A percentile compares a stretch with the other conserved stretches of the same genome.
These are phyloP conservation scores for Planiliza haematocheilus DNA, from an alignment of 2,113 vertebrate genomes.

Conservation along the genomic window DNA sequence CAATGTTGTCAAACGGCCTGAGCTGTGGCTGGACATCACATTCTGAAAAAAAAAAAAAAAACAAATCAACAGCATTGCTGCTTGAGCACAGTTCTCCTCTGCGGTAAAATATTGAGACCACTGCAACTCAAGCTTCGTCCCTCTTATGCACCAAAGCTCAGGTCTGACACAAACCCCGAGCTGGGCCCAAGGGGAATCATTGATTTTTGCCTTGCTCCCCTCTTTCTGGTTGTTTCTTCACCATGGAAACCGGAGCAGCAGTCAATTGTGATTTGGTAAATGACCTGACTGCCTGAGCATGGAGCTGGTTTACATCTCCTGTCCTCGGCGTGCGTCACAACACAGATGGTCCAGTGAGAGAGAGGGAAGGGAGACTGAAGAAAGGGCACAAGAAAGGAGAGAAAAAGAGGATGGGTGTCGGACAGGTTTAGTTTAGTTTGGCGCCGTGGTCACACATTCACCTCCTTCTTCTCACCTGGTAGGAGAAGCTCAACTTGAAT, in stretches of 20 bases:
- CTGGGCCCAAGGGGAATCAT: slow-evolving; percentile 36
- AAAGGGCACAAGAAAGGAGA: neutral
- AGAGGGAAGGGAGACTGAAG: slow-evolving; percentile 2
- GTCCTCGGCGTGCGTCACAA: slow-evolving; percentile 49
- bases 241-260: slow-evolving; percentile 73
- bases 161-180: slow-evolving; percentile 24
- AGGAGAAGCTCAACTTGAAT: too few species aligned
- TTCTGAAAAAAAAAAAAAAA: neutral
- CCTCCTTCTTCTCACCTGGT: neutral
- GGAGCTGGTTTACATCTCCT: slow-evolving; percentile 34
- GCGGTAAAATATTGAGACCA: neutral
- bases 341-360: slow-evolving; percentile 27
- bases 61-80: too few species aligned
- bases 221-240: slow-evolving; percentile 55
- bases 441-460: neutral
- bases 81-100: neutral
- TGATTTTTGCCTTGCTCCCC: slow-evolving; percentile 34
- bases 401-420: neutral
- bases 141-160: slow-evolving; percentile 27
- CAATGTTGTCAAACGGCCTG: slow-evolving; percentile 4
- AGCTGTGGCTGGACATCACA: slow-evolving; percentile 1
- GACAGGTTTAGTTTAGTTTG: too few species aligned
- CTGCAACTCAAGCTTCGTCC: slow-evolving; percentile 12
- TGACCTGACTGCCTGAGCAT: slow-evolving; percentile 54
- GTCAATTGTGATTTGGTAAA: slow-evolving; percentile 67